Evolutionary conservation across 2,888 invertebrate genomes (phyloP).

Genomic region (Ditula angustiorana): DNA sequence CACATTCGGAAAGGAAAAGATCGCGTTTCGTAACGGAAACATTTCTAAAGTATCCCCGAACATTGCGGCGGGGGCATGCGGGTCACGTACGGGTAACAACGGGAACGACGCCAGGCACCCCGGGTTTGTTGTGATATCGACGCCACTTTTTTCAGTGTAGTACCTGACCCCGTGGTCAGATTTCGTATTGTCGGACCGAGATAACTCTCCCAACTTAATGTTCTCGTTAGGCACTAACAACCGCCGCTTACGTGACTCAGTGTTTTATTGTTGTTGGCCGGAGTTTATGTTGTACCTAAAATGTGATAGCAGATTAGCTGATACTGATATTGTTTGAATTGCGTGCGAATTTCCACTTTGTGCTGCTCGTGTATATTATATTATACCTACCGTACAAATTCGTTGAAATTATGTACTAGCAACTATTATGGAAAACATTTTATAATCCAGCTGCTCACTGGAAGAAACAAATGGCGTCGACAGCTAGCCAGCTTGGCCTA

Average conservation of each 20-base stretch:
- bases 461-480: too few relatives aligned
- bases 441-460: background rate
- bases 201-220: conserved; percentile 65
- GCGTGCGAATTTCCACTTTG: background rate
- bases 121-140: conserved; percentile 82
- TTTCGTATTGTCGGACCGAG: conserved; percentile 66
- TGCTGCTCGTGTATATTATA: background rate
- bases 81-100: conserved; percentile 79
- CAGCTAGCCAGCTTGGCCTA: too few relatives aligned
- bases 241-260: conserved; percentile 55
- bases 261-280: conserved; percentile 14
- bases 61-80: conserved; percentile 69
- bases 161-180: conserved; percentile 77
- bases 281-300: conserved; percentile 23
- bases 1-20: conserved; percentile 74
- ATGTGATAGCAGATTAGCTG: conserved; percentile 15
- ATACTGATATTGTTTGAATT: conserved; percentile 13
- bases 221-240: conserved; percentile 63
- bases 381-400: background rate
- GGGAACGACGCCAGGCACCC: conserved; percentile 73
- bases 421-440: background rate
- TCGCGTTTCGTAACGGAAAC: conserved; percentile 79
- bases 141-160: conserved; percentile 77
- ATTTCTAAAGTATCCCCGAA: conserved; percentile 78
- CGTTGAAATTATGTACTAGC: background rate